phyloP scores from a whole-genome alignment of 1,140 invertebrate species.

The Odontomachus brunneus region DNA sequence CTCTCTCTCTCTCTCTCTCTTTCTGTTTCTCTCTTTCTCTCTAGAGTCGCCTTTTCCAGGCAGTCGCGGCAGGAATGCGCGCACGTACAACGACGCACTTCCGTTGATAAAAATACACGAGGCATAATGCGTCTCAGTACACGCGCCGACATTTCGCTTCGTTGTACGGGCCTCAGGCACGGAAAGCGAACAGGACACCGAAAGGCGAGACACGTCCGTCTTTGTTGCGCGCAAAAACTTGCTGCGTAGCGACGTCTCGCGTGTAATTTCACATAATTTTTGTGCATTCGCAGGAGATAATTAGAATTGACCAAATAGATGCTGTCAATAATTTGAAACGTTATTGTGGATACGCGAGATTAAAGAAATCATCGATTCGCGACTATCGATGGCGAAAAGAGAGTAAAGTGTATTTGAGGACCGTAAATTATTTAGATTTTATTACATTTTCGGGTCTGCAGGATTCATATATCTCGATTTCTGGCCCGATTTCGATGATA shows the following conservation, averaged over 20 bases:
- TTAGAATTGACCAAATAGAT: conserved; percentile 6
- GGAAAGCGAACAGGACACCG: conserved; percentile 38
- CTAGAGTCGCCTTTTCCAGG: conserved; percentile 69
- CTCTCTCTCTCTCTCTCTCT: too few relatives aligned
- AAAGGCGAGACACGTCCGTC: conserved; percentile 25
- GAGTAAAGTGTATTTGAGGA: background rate
- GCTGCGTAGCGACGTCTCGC: conserved; percentile 21
- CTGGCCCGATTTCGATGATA: too few relatives aligned
- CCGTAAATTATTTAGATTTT: background rate
- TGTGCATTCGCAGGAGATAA: background rate
- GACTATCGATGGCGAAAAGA: background rate
- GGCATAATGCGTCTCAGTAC: conserved; percentile 79
- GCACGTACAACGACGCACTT: conserved; percentile 83
- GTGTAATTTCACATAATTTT: conserved; percentile 47
- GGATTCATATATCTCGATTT: background rate
- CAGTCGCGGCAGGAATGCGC: conserved; percentile 78
- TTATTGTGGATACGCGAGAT: too few relatives aligned
- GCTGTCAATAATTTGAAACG: background rate
- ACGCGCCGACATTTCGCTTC: conserved; percentile 74
- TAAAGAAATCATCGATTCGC: background rate
- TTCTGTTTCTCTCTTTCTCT: background rate
- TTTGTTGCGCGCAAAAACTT: conserved; percentile 13
- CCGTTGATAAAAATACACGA: conserved; percentile 85
- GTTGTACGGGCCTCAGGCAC: conserved; percentile 52
- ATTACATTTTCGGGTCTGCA: background rate